Evolutionary conservation across 2,888 invertebrate species (phyloP).

Genomic region (Lysandra bellargus): DNA sequence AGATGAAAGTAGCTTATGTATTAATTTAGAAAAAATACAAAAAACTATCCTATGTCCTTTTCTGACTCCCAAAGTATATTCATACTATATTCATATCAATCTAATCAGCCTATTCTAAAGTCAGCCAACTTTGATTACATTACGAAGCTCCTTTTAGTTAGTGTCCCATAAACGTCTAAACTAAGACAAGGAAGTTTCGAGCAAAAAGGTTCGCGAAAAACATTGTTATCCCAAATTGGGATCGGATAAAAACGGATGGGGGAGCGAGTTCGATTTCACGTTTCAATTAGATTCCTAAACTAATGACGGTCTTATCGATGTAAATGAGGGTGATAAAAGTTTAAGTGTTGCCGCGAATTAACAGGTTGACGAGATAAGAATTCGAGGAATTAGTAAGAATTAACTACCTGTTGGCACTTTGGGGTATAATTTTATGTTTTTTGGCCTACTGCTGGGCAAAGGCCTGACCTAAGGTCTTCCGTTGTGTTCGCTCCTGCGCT

Average conservation of each 20-base stretch:
- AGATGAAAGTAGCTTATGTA: too few species aligned
- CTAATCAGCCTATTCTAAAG: not conserved
- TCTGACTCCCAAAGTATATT: too few species aligned
- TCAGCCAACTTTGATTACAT: not conserved
- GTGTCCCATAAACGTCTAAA: not conserved
- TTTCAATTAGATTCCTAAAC: slow-evolving; percentile 2
- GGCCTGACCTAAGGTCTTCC: too few species aligned
- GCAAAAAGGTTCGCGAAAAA: slow-evolving; percentile 1
- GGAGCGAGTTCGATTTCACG: not conserved
- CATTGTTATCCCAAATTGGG: slow-evolving; percentile 14
- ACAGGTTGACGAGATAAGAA: not conserved
- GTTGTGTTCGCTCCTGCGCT: too few species aligned
- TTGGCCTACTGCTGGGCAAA: too few species aligned
- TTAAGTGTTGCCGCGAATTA: not conserved
- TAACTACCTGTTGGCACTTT: not conserved
- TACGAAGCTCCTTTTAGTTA: not conserved
- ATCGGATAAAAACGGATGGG: not conserved
- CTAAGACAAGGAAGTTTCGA: not conserved
- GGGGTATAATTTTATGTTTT: not conserved
- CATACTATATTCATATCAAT: too few species aligned
- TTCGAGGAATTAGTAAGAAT: not conserved
- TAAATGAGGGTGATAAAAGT: not conserved
- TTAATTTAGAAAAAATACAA: too few species aligned
- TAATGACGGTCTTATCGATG: not conserved
- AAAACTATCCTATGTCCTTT: too few species aligned